phyloP scores from a whole-genome alignment of 92 coral and sea anemone species.

The Nematostella vectensis region DNA sequence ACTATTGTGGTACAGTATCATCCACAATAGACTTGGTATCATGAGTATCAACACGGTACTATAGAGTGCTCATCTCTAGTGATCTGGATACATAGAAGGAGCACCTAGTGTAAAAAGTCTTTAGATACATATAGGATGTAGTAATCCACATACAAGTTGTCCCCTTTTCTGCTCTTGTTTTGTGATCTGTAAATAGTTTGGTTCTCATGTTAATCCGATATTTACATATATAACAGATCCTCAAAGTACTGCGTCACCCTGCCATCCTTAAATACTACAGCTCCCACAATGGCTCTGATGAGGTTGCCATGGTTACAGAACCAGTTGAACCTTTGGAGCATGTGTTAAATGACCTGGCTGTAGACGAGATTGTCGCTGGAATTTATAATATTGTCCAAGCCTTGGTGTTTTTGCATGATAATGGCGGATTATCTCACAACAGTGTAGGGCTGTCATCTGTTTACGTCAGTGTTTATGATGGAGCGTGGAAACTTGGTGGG shows the following conservation, averaged over 20 bases:
- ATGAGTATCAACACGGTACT: no score
- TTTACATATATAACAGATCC: conserved; percentile 39
- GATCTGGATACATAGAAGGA: no score
- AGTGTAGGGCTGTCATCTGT: conserved; percentile 66
- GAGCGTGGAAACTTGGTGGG: conserved; percentile 88
- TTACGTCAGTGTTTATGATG: conserved; percentile 79
- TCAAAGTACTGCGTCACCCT: conserved; percentile 83
- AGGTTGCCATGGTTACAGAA: conserved; percentile 84
- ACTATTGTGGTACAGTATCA: no score
- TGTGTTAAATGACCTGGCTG: conserved; percentile 49
- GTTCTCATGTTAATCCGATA: no score
- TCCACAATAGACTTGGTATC: no score
- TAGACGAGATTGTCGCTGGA: conserved; percentile 79
- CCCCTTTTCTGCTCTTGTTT: no score
- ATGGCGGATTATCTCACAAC: conserved; percentile 91
- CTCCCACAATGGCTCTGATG: conserved; percentile 60
- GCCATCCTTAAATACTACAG: conserved; percentile 72
- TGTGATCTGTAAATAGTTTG: no score
- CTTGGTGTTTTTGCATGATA: conserved; percentile 76
- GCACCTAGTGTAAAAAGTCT: no score
- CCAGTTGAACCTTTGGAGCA: conserved; percentile 75
- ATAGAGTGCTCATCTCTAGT: no score
- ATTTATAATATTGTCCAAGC: conserved; percentile 72
- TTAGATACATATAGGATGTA: no score
- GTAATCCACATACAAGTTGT: no score